These are phyloP conservation scores for Stomorhina lunata DNA, from an alignment of 2,888 invertebrate genomes.

Conservation along the genomic window DNA sequence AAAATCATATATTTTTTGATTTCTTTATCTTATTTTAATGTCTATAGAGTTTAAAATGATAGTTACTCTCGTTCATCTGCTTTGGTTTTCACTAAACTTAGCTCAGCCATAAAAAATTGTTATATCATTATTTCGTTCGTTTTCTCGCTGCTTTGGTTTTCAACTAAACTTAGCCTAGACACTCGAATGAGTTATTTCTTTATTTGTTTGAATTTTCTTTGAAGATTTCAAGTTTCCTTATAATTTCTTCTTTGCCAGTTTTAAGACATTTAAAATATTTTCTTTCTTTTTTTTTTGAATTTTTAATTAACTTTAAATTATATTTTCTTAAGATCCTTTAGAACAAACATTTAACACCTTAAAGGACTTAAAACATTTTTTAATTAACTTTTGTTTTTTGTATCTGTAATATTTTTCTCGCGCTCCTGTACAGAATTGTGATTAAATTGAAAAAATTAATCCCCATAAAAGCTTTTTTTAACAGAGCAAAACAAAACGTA, in stretches of 20 bases:
- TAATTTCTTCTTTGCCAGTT: background rate
- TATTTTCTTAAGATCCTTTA: background rate
- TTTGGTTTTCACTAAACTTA: too few species aligned
- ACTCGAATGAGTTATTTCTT: too few species aligned
- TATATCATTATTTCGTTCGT: too few species aligned
- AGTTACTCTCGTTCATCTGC: too few species aligned
- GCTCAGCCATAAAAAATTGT: too few species aligned
- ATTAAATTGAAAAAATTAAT: slow-evolving; percentile 54
- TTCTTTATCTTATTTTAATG: too few species aligned
- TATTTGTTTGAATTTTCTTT: too few species aligned
- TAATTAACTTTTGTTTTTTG: slow-evolving; percentile 51
- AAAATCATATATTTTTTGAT: too few species aligned
- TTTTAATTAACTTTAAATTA: slow-evolving; percentile 42
- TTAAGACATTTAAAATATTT: slow-evolving; percentile 31
- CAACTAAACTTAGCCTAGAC: too few species aligned
- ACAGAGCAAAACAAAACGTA: background rate
- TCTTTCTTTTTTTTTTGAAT: slow-evolving; percentile 13
- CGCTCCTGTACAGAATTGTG: slow-evolving; percentile 5
- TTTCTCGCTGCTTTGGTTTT: too few species aligned
- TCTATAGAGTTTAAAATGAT: too few species aligned
- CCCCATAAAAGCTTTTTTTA: slow-evolving; percentile 26
- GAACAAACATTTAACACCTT: slow-evolving; percentile 50
- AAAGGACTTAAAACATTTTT: slow-evolving; percentile 40
- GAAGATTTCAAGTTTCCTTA: too few species aligned
- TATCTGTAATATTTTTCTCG: background rate